These are phyloP conservation scores for Drosophila heteroneura DNA, from an alignment of 2,888 invertebrate genomes.

Conservation along the genomic window DNA sequence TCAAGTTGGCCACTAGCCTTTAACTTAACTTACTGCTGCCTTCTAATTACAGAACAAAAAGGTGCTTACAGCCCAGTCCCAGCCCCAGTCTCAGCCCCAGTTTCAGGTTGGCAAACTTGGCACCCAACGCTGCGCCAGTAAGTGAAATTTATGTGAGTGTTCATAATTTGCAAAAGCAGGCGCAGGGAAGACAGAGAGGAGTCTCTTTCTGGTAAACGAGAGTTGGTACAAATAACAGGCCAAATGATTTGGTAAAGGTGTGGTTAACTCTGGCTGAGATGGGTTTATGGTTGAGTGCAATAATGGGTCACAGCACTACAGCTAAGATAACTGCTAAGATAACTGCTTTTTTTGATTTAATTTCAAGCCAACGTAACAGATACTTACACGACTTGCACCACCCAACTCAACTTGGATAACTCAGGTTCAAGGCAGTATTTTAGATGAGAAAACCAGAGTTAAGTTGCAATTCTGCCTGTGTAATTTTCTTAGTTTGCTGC, in stretches of 20 bases:
- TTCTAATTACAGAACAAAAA: slow-evolving; percentile 76
- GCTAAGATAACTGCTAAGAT: slow-evolving; percentile 6
- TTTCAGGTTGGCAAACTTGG: slow-evolving; percentile 41
- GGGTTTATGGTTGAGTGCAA: slow-evolving; percentile 25
- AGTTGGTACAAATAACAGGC: slow-evolving; percentile 55
- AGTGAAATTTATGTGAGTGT: slow-evolving; percentile 76
- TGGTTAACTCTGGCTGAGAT: slow-evolving; percentile 39
- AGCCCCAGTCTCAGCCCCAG: slow-evolving; percentile 21
- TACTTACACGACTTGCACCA: neutral
- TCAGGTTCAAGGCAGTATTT: slow-evolving; percentile 12
- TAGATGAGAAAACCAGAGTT: slow-evolving; percentile 5
- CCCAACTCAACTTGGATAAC: neutral
- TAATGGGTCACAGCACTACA: slow-evolving; percentile 14
- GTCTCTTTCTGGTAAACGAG: slow-evolving; percentile 9
- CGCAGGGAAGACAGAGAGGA: slow-evolving; percentile 14
- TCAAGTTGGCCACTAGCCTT: slow-evolving; percentile 64
- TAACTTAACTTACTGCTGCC: slow-evolving; percentile 52
- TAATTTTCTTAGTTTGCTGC: slow-evolving; percentile 10
- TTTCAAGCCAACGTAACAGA: neutral
- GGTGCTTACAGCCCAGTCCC: slow-evolving; percentile 56
- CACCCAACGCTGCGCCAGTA: slow-evolving; percentile 53
- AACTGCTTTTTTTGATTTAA: slow-evolving; percentile 22
- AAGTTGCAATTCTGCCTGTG: slow-evolving; percentile 13
- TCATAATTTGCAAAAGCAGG: slow-evolving; percentile 71
- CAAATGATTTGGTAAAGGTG: slow-evolving; percentile 35